A percentile compares a stretch with the other conserved stretches of the same genome.
These are phyloP conservation scores for Spodoptera frugiperda DNA, from an alignment of 1,140 invertebrate genomes.

Conservation along the genomic window DNA sequence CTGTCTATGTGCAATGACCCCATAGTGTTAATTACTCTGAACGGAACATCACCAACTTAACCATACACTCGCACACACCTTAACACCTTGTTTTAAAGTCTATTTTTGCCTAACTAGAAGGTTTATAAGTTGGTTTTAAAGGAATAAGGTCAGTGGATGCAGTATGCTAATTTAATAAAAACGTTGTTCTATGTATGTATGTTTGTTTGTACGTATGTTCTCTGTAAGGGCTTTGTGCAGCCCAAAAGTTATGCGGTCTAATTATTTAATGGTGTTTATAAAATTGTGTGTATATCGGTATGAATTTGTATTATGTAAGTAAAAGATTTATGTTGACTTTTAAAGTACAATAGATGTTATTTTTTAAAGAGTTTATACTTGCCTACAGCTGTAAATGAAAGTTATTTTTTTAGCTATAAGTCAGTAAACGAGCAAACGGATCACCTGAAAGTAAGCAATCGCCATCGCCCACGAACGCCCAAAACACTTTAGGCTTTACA, in stretches of 20 bases:
- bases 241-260: constrained; percentile 28
- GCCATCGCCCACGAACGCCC: too few relatives aligned
- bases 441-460: too few relatives aligned
- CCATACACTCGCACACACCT: not conserved
- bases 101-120: not conserved
- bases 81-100: not conserved
- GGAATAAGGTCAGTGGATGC: constrained; percentile 54
- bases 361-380: too few relatives aligned
- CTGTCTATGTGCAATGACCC: constrained; percentile 51
- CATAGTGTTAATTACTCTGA: constrained; percentile 47
- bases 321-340: too few relatives aligned
- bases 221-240: constrained; percentile 18
- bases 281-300: not conserved
- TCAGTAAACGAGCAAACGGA: too few relatives aligned
- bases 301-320: too few relatives aligned
- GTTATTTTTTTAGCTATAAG: too few relatives aligned
- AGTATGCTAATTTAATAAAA: constrained; percentile 66
- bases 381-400: too few relatives aligned
- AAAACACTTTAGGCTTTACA: too few relatives aligned
- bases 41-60: constrained; percentile 17
- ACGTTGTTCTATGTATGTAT: constrained; percentile 26
- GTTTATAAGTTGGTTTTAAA: constrained; percentile 5
- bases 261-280: constrained; percentile 34
- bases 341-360: too few relatives aligned
- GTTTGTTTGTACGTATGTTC: constrained; percentile 3